phyloP scores from a whole-genome alignment of 2,797 vertebrate genomes.

The Tolypeutes matacus region DNA sequence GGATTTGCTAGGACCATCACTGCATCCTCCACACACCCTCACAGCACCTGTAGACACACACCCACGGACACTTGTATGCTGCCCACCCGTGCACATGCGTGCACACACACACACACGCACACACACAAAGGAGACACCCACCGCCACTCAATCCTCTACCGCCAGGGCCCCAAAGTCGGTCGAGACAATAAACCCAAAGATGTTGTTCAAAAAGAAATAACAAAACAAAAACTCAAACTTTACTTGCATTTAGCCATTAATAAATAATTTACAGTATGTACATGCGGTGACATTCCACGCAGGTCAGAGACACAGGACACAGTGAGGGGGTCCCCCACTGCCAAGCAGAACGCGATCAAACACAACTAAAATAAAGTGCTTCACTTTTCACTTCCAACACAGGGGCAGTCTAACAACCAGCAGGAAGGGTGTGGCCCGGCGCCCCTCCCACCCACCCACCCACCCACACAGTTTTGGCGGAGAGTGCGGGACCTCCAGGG shows the following conservation, averaged over 20 bases:
- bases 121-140: fast-evolving
- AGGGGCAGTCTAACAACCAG: conserved; percentile 76
- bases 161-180: neutral
- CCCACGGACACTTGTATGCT: neutral
- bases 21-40: too few relatives aligned
- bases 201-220: conserved; percentile 74
- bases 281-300: conserved; percentile 89
- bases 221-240: conserved; percentile 85
- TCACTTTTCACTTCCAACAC: conserved; percentile 87
- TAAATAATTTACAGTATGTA: conserved; percentile 99
- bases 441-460: neutral
- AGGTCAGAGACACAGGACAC: conserved; percentile 88
- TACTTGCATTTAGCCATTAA: conserved; percentile 92
- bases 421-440: neutral
- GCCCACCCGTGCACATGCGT: fast-evolving
- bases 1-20: fast-evolving
- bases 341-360: conserved; percentile 87
- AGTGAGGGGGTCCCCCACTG: conserved; percentile 81
- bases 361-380: conserved; percentile 92
- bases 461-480: conserved; percentile 37
- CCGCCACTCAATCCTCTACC: neutral
- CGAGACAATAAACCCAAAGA: conserved; percentile 28
- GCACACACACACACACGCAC: fast-evolving
- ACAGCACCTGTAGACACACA: fast-evolving
- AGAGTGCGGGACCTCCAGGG: conserved; percentile 54